phyloP scores from a whole-genome alignment of 2,113 vertebrate species.

The Hyaena hyaena region DNA sequence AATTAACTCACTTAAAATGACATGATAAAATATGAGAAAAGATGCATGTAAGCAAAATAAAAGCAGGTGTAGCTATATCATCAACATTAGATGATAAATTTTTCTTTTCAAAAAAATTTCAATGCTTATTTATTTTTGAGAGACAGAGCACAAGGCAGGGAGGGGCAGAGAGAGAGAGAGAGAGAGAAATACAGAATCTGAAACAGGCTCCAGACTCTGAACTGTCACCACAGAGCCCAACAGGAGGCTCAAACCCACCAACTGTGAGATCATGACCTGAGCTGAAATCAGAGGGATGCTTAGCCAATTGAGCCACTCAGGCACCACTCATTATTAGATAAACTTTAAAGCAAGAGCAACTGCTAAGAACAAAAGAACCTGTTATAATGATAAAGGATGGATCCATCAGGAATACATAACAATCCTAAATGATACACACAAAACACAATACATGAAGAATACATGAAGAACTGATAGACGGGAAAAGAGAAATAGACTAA shows the following conservation, averaged over 20 bases:
- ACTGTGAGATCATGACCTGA: too few relatives aligned
- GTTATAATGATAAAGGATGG: not conserved
- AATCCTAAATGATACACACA: not conserved
- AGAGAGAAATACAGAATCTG: too few relatives aligned
- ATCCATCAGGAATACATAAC: not conserved
- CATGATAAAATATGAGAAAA: not conserved
- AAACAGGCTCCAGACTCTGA: too few relatives aligned
- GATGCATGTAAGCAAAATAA: not conserved
- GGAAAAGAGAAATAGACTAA: not conserved
- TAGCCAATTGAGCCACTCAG: too few relatives aligned
- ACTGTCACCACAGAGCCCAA: too few relatives aligned
- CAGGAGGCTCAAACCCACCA: too few relatives aligned
- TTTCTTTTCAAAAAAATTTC: not conserved
- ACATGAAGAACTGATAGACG: not conserved
- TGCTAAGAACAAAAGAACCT: not conserved
- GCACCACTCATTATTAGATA: not conserved
- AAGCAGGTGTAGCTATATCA: not conserved
- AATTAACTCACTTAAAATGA: not conserved
- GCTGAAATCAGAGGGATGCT: too few relatives aligned
- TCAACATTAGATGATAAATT: not conserved
- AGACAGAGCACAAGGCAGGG: too few relatives aligned
- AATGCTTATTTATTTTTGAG: too few relatives aligned
- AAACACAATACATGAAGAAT: conserved; percentile 9
- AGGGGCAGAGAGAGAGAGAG: too few relatives aligned
- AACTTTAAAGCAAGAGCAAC: not conserved